A percentile compares a stretch with the other conserved stretches of the same genome.
phyloP scores from a whole-genome alignment of 1,140 invertebrate species.

The Epicauta chinensis region DNA sequence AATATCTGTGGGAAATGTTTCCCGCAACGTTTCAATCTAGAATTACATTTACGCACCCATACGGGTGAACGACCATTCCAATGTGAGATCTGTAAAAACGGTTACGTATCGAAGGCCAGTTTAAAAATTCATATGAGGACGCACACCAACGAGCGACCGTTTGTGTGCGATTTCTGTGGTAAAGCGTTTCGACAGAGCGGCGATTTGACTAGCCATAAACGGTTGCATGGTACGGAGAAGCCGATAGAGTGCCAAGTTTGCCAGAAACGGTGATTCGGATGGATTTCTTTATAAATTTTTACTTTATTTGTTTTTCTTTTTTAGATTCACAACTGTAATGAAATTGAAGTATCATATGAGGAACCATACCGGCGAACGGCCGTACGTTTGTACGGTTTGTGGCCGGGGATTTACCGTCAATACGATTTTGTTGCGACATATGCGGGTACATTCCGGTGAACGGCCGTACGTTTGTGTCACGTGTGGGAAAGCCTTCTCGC shows the following conservation, averaged over 20 bases:
- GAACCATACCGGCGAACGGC: slow-evolving; percentile 56
- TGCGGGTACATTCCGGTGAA: slow-evolving; percentile 52
- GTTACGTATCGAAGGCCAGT: slow-evolving; percentile 45
- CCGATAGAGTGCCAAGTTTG: slow-evolving; percentile 41
- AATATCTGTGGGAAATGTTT: slow-evolving; percentile 51
- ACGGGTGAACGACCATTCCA: slow-evolving; percentile 45
- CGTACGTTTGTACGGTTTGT: slow-evolving; percentile 58
- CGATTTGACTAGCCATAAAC: slow-evolving; percentile 41
- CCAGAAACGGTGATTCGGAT: slow-evolving; percentile 32
- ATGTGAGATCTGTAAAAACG: slow-evolving; percentile 44
- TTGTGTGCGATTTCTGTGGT: slow-evolving; percentile 47
- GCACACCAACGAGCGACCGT: slow-evolving; percentile 55
- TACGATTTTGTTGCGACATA: slow-evolving; percentile 43
- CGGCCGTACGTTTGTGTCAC: slow-evolving; percentile 53
- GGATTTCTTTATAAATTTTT: not conserved
- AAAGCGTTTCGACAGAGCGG: slow-evolving; percentile 42
- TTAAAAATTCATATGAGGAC: slow-evolving; percentile 54
- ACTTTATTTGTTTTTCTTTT: slow-evolving; percentile 9
- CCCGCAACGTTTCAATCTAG: slow-evolving; percentile 55
- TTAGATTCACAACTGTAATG: slow-evolving; percentile 42
- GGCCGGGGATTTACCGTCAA: slow-evolving; percentile 50
- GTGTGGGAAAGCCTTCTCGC: slow-evolving; percentile 46
- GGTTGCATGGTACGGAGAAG: slow-evolving; percentile 41
- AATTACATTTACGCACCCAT: slow-evolving; percentile 64
- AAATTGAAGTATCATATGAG: slow-evolving; percentile 55